Percentiles rank a stretch among this genome's conserved stretches.
phyloP scores from a whole-genome alignment of 2,797 vertebrate species.

The Dermochelys coriacea region DNA sequence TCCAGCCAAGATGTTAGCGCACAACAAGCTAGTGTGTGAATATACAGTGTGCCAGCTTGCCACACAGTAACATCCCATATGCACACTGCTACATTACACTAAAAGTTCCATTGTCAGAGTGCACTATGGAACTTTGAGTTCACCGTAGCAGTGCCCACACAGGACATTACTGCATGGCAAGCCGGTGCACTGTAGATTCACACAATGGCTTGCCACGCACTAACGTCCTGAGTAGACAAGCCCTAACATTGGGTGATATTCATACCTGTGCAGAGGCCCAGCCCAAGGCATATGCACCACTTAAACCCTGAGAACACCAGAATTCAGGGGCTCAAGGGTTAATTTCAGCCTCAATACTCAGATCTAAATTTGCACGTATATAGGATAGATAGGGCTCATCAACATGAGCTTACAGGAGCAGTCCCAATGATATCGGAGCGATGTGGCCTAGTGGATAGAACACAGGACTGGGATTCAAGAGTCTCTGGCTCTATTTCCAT shows the following conservation, averaged over 20 bases:
- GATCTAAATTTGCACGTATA: background rate
- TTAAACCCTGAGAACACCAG: background rate
- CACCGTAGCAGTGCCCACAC: background rate
- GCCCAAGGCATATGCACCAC: background rate
- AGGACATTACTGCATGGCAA: background rate
- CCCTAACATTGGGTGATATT: background rate
- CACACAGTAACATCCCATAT: background rate
- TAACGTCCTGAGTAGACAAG: background rate
- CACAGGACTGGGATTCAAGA: background rate
- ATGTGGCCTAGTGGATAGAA: background rate
- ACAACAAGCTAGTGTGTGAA: background rate
- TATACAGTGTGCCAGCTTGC: background rate
- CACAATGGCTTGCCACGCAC: background rate
- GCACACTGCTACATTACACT: background rate
- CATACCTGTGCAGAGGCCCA: background rate
- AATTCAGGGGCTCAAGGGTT: background rate
- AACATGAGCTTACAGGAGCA: background rate
- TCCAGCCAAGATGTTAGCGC: background rate
- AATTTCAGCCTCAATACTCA: background rate
- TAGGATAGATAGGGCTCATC: background rate
- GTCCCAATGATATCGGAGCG: background rate
- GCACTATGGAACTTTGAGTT: background rate
- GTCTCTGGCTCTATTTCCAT: background rate
- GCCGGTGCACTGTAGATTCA: background rate
- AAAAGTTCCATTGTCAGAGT: background rate